Conservation (phyloP, 2,797 vertebrate genomes). For the Ciconia nigra region DNA sequence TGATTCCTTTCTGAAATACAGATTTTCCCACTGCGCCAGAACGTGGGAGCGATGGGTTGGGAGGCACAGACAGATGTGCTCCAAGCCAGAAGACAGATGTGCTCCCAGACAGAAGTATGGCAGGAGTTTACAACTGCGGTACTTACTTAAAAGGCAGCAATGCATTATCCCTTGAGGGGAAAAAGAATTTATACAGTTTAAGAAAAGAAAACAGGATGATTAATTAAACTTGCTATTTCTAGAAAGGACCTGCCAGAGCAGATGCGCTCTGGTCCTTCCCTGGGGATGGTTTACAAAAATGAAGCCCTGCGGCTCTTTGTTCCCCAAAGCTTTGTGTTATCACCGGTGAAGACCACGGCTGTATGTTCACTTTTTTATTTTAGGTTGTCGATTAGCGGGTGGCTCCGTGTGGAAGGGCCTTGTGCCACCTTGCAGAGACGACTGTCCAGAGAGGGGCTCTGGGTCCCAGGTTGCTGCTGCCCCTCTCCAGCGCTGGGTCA, state of each 20-base stretch:
- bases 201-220: constrained; percentile 50
- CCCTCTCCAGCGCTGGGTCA: background rate
- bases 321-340: background rate
- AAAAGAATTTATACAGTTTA: constrained; percentile 35
- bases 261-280: background rate
- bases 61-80: constrained; percentile 60
- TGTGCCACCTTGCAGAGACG: background rate
- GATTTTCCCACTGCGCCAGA: constrained; percentile 13
- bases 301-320: background rate
- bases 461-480: background rate
- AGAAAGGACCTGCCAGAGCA: constrained; percentile 40
- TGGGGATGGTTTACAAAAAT: background rate
- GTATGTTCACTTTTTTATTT: background rate
- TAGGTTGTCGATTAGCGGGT: background rate
- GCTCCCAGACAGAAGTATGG: constrained; percentile 50
- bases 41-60: background rate
- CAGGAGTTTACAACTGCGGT: constrained; percentile 35
- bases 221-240: constrained; percentile 51
- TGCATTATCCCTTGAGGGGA: constrained; percentile 43
- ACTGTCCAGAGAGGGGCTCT: background rate
- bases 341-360: background rate
- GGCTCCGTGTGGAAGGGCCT: background rate
- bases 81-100: constrained; percentile 47
- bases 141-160: constrained; percentile 63
- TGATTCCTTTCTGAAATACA: background rate